phyloP scores from a whole-genome alignment of 1,140 invertebrate species.

The Procambarus clarkii region DNA sequence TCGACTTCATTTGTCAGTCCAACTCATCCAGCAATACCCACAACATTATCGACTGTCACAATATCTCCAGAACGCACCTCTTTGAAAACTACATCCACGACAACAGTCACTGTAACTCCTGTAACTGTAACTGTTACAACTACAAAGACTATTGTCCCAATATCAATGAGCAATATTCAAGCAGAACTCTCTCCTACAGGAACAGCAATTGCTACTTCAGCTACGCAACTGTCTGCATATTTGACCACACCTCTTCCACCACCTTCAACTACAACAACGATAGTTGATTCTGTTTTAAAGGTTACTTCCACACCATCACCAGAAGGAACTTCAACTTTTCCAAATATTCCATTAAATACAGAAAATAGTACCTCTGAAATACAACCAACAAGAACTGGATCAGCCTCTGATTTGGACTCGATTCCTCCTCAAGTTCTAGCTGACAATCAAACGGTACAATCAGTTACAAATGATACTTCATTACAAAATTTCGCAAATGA shows the following conservation, averaged over 20 bases:
- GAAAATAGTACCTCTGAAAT: not conserved
- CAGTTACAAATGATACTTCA: not conserved
- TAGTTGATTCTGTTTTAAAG: not conserved
- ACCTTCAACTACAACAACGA: conserved; percentile 1
- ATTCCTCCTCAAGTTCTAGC: not conserved
- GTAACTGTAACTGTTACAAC: conserved; percentile 45
- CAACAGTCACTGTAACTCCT: conserved; percentile 17
- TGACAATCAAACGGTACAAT: not conserved
- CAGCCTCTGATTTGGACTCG: not conserved
- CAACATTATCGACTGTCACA: conserved; percentile 27
- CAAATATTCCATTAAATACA: not conserved
- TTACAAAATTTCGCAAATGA: not conserved
- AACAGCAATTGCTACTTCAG: not conserved
- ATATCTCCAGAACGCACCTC: not conserved
- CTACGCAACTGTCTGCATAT: not conserved
- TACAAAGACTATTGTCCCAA: conserved; percentile 16
- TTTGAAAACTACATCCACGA: not conserved
- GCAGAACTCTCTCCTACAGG: not conserved
- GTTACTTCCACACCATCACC: conserved; percentile 14
- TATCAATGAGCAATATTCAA: not conserved
- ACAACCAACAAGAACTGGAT: not conserved
- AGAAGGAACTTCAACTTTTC: not conserved
- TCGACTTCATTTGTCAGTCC: not conserved
- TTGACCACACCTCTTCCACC: not conserved
- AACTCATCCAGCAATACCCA: conserved; percentile 22